A percentile compares a stretch with the other conserved stretches of the same genome.
These are phyloP conservation scores for Karalla daura DNA, from an alignment of 2,797 vertebrate species.

Conservation along the genomic window DNA sequence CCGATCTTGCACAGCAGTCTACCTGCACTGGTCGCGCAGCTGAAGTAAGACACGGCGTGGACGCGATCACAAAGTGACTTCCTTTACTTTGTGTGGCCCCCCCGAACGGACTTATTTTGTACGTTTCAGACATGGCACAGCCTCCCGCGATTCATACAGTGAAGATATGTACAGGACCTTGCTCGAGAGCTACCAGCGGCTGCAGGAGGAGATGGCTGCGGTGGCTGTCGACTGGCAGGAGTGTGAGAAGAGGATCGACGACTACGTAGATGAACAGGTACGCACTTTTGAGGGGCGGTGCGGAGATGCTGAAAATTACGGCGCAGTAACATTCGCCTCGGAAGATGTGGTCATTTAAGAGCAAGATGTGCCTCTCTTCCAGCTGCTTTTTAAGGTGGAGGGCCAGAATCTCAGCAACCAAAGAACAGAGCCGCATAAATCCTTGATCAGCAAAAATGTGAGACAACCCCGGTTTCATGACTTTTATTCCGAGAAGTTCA, in stretches of 20 bases:
- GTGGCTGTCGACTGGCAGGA: slow-evolving; percentile 95
- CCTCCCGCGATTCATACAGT: slow-evolving; percentile 91
- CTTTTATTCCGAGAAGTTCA: neutral
- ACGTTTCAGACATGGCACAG: slow-evolving; percentile 87
- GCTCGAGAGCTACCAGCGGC: slow-evolving; percentile 91
- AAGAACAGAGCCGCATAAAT: slow-evolving; percentile 85
- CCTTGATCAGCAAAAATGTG: slow-evolving; percentile 87
- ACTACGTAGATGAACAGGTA: slow-evolving; percentile 98
- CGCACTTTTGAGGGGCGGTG: neutral
- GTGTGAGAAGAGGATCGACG: slow-evolving; percentile 97
- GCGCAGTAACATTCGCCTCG: too few species aligned
- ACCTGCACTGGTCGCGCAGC: slow-evolving; percentile 92
- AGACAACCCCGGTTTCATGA: slow-evolving; percentile 38
- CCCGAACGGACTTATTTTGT: neutral
- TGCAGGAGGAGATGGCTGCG: slow-evolving; percentile 92
- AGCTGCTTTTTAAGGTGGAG: slow-evolving; percentile 87
- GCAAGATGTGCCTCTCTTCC: slow-evolving; percentile 25
- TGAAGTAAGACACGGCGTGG: slow-evolving; percentile 85
- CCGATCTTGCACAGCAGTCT: slow-evolving; percentile 94
- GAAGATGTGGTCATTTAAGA: neutral
- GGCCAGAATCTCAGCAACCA: slow-evolving; percentile 84
- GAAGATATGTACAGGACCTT: slow-evolving; percentile 93
- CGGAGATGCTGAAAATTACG: neutral
- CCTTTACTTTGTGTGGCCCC: neutral
- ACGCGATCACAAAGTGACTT: neutral